These are phyloP conservation scores for Cherax destructor DNA, from an alignment of 1,140 invertebrate species.

Conservation along the genomic window DNA sequence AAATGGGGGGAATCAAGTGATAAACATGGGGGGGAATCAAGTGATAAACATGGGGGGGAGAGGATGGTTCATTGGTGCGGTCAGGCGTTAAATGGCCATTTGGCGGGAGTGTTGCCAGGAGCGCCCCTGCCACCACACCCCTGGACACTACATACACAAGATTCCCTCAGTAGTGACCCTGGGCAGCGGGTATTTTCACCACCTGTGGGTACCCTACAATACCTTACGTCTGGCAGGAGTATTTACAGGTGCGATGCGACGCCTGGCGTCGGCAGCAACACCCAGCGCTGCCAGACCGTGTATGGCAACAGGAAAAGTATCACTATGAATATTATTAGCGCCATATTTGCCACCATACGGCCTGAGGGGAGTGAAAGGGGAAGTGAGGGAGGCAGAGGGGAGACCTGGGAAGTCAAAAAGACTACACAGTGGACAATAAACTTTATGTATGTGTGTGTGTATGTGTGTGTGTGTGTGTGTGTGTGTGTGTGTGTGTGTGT, in stretches of 20 bases:
- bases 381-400: background rate
- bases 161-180: too few species aligned
- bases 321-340: conserved; percentile 64
- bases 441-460: background rate
- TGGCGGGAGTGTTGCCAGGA: background rate
- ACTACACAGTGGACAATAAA: background rate
- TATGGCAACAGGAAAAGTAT: conserved; percentile 35
- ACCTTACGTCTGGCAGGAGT: too few species aligned
- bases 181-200: too few species aligned
- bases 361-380: background rate
- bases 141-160: background rate
- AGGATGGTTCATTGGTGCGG: background rate
- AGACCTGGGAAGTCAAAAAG: background rate
- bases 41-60: background rate
- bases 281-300: background rate
- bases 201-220: too few species aligned
- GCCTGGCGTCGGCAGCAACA: too few species aligned
- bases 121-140: background rate
- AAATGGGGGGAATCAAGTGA: background rate
- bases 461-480: too few species aligned
- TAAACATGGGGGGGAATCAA: too few species aligned
- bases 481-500: too few species aligned
- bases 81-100: conserved; percentile 7
- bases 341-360: conserved; percentile 59
- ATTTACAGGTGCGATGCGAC: too few species aligned